Evolutionary conservation across 2,888 invertebrate species (phyloP).

Genomic region (Galerucella calmariensis): DNA sequence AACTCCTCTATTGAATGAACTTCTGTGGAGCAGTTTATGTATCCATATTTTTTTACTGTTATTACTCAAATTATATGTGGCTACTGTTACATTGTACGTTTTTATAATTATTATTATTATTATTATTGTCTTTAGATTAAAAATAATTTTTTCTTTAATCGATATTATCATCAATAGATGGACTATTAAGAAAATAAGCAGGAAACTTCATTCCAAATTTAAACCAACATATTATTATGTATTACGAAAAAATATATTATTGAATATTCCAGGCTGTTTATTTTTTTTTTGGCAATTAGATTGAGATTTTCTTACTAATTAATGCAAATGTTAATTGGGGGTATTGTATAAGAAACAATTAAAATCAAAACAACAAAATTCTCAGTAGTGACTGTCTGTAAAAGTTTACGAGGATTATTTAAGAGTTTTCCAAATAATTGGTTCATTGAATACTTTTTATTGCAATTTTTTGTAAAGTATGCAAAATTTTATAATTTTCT

Average conservation of each 20-base stretch:
- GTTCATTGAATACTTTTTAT: too few species aligned
- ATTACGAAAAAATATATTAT: constrained; percentile 19
- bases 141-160: neutral
- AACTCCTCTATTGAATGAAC: too few species aligned
- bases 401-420: neutral
- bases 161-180: neutral
- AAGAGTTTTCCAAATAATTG: neutral
- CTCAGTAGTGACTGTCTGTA: too few species aligned
- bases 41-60: too few species aligned
- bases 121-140: neutral
- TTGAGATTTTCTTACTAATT: neutral
- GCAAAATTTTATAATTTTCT: too few species aligned
- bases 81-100: too few species aligned
- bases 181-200: neutral
- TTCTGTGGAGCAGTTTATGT: too few species aligned
- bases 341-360: constrained; percentile 12
- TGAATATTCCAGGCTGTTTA: constrained; percentile 18
- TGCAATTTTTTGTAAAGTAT: too few species aligned
- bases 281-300: constrained; percentile 18
- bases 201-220: constrained; percentile 19
- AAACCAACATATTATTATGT: constrained; percentile 30
- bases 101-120: too few species aligned
- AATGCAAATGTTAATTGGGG: neutral
- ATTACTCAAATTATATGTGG: too few species aligned
- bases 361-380: neutral